Conservation (phyloP, 2,113 vertebrate genomes). For the Actinemys pallida region DNA sequence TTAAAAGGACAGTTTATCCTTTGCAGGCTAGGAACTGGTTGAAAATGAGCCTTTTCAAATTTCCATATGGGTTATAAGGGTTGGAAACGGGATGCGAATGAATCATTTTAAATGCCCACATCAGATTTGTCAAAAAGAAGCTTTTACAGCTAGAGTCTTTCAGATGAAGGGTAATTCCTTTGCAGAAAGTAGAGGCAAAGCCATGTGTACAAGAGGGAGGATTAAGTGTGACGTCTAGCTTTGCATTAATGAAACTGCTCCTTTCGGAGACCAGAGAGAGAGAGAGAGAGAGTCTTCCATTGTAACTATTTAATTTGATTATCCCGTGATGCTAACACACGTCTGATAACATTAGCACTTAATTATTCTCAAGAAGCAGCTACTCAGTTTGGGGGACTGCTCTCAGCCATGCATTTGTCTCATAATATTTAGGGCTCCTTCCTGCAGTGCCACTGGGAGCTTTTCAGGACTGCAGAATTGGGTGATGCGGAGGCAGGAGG, state of each 20-base stretch:
- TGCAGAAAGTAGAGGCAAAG: background rate
- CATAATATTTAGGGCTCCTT: background rate
- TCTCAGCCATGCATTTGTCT: background rate
- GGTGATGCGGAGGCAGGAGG: background rate
- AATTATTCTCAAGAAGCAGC: background rate
- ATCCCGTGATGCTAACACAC: background rate
- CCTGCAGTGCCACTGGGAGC: accelerated
- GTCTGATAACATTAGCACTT: background rate
- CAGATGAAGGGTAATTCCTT: background rate
- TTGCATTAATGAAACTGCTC: background rate
- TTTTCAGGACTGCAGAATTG: background rate
- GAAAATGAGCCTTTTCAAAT: background rate
- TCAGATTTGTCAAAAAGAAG: background rate
- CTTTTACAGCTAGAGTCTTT: constrained; percentile 28
- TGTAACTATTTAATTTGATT: background rate
- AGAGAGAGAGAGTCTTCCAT: background rate
- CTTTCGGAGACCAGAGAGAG: background rate
- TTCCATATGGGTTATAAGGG: background rate
- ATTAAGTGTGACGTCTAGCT: background rate
- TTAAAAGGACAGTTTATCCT: constrained; percentile 45
- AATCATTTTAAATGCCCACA: background rate
- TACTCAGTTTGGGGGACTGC: background rate
- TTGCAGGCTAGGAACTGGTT: background rate
- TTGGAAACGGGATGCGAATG: background rate
- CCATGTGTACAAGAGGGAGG: accelerated